Evolutionary conservation across 2,113 vertebrate species (phyloP).

Genomic region (Coreoperca whiteheadi): DNA sequence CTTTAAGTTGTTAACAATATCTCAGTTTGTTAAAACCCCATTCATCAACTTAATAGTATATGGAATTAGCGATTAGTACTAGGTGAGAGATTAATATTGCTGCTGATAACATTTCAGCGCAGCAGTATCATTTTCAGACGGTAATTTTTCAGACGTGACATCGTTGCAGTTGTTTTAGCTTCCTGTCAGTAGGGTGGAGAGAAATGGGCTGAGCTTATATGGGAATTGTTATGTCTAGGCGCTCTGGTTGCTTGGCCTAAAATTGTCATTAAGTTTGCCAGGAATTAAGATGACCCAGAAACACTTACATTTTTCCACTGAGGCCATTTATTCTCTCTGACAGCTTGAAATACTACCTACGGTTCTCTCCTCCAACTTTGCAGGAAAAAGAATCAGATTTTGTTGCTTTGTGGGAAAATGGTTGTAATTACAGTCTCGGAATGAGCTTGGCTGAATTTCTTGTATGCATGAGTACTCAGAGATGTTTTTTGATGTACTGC

Average conservation of each 20-base stretch:
- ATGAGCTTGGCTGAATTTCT: background rate
- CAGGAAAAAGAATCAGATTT: conserved; percentile 14
- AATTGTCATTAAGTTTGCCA: conserved; percentile 60
- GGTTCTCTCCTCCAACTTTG: conserved; percentile 5
- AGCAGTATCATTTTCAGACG: conserved; percentile 54
- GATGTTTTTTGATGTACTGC: background rate
- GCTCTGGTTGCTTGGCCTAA: conserved; percentile 53
- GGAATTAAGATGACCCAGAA: conserved; percentile 59
- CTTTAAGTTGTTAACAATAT: conserved; percentile 72
- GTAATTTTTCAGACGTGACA: conserved; percentile 69
- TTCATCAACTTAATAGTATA: conserved; percentile 74
- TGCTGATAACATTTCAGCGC: conserved; percentile 67
- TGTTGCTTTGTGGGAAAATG: conserved; percentile 33
- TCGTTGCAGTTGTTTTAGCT: conserved; percentile 59
- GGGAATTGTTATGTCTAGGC: conserved; percentile 71
- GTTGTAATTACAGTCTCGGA: conserved; percentile 28
- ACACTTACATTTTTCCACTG: conserved; percentile 26
- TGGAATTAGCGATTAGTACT: conserved; percentile 67
- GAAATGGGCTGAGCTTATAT: conserved; percentile 50
- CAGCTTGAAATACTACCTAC: conserved; percentile 30
- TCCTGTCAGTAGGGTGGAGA: conserved; percentile 54
- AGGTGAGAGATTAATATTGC: conserved; percentile 74
- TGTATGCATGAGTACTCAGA: background rate
- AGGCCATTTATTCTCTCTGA: conserved; percentile 46
- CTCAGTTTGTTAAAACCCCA: conserved; percentile 71